Evolutionary conservation across 2,113 vertebrate species (phyloP), one percentile per base, ranked within the genome.

Genomic region (Lanius collurio): DNA sequence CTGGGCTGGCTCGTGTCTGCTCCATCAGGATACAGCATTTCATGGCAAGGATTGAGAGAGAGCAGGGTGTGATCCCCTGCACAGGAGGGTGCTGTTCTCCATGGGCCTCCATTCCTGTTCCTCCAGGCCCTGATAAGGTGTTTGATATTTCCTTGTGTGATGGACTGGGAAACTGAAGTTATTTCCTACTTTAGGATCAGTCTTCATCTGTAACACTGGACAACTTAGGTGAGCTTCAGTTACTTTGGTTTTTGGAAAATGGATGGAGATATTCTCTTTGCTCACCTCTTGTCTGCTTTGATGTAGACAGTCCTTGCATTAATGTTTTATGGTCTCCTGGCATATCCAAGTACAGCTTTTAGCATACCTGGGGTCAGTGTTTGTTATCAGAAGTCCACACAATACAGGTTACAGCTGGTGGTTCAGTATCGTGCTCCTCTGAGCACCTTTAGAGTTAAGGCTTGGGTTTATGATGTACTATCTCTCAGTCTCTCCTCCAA

Each of bases 21-120:
- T 60, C 0, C 24, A 10, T 33, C 49, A 18, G 35, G 24, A 13
- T 10, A 1, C 30, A 20, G 2, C 28, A 0, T 37, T 37, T 26
- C 27, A 30, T 16, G 83, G 37, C 28, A 26, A 30, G 46, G 55
- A 5, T 0, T 35, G 70, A 37, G 8, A 47, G 69, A 64, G n/a
- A 27, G 57, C 22, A 41, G 68, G 17, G 39, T 17, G 24, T 13
- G 41, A 56, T 42, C 30, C 15, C 26, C 28, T 41, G 24, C 18
- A 11, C 18, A 12, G 64, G 33, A 47, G 10, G 5, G 3, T 17
- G 2, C 3, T 71, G 15, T 46, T 74, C 50, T 83, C 30, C 52
- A 13, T 13, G 26, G 7, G 8, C 44, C 35, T 69, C 2, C 1
- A 7, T 18, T 37, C 56, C 31, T 70, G 18, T 19, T 18, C n/a